Evolutionary conservation across 2,113 vertebrate genomes (phyloP).

Genomic region (Hepsetus odoe): DNA sequence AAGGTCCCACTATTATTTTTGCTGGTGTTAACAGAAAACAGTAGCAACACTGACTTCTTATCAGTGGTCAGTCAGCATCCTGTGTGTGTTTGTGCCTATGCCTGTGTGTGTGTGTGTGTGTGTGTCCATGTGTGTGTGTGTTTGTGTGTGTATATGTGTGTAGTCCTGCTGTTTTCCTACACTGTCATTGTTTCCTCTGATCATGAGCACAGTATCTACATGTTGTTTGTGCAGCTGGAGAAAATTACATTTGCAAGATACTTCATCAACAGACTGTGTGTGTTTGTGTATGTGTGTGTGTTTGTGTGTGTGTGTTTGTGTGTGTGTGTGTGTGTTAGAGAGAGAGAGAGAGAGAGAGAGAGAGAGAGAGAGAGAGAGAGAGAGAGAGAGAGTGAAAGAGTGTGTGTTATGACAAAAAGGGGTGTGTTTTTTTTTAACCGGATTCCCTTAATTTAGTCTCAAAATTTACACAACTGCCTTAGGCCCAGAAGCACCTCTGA

Average conservation of each 20-base stretch:
- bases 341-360: no score
- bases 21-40: conserved; percentile 30
- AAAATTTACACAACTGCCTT: background rate
- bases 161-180: conserved; percentile 21
- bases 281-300: conserved; percentile 10
- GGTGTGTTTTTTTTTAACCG: conserved; percentile 16
- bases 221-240: conserved; percentile 50
- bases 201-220: conserved; percentile 36
- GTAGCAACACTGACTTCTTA: conserved; percentile 62
- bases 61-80: conserved; percentile 66
- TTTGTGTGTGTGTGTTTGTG: conserved; percentile 14
- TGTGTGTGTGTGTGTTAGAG: conserved; percentile 23
- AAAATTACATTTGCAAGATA: conserved; percentile 20
- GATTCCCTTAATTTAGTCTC: conserved; percentile 36
- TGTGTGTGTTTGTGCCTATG: no score
- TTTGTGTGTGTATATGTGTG: conserved; percentile 25
- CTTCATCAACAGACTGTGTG: background rate
- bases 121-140: conserved; percentile 48
- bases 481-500: conserved; percentile 28
- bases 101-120: conserved; percentile 25
- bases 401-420: conserved; percentile 35
- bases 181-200: conserved; percentile 41
- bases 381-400: no score
- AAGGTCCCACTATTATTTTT: conserved; percentile 9
- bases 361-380: no score